Evolutionary conservation across 2,797 vertebrate genomes (phyloP).

Genomic region (Syngnathus acus): DNA sequence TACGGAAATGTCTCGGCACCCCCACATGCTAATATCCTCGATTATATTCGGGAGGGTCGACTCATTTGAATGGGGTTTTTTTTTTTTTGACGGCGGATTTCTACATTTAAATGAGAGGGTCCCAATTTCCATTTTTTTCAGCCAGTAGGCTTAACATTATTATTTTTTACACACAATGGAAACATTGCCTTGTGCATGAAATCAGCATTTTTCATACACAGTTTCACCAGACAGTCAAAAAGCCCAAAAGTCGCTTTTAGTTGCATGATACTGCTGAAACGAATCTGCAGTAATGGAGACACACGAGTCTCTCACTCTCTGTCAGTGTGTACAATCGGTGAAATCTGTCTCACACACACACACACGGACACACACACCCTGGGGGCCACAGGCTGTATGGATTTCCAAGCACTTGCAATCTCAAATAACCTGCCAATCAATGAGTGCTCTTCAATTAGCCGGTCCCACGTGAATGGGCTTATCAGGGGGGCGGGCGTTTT

Average conservation of each 20-base stretch:
- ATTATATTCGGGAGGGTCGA: background rate
- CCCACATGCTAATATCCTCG: background rate
- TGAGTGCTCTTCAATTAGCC: slow-evolving; percentile 55
- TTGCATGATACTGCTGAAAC: background rate
- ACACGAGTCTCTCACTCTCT: background rate
- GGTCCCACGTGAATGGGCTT: slow-evolving; percentile 19
- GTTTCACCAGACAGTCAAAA: background rate
- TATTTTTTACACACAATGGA: no score
- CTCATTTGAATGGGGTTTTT: background rate
- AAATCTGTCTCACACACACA: background rate
- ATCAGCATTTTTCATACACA: background rate
- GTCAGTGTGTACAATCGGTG: background rate
- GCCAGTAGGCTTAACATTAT: background rate
- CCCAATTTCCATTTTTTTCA: background rate
- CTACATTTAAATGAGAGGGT: background rate
- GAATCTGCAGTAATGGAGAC: background rate
- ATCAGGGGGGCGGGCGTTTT: slow-evolving; percentile 5
- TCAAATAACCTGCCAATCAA: slow-evolving; percentile 63
- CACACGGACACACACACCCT: background rate
- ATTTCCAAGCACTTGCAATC: slow-evolving; percentile 52
- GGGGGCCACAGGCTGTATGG: slow-evolving; percentile 36
- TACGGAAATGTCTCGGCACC: background rate
- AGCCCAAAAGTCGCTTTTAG: background rate
- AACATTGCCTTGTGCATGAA: background rate
- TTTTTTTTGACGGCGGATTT: background rate